Evolutionary conservation across 2,888 invertebrate genomes (phyloP), one percentile per base, ranked within the genome.

Genomic region (Galeopsomyia nigrocyanea): DNA sequence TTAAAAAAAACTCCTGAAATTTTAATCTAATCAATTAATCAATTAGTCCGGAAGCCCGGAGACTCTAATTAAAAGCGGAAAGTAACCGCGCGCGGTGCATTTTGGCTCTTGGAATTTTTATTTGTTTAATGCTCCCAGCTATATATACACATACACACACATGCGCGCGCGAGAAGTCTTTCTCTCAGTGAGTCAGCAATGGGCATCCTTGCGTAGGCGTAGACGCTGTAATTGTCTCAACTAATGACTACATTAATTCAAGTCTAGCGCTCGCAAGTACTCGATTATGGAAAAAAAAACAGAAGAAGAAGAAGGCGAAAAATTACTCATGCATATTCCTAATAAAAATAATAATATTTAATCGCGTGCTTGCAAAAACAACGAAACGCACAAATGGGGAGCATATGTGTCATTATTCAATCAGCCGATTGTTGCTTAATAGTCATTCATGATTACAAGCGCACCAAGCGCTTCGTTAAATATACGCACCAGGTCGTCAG

Each of bases 401-500:
- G 39, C 10, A 39, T 7, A 7, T 39, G 7, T 39, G 39, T 39
- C 39, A 39, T 39, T 39, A 39, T 39, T 39, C 39, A 39, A 39
- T 39, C 39, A 39, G 10, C 13, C 39, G 39, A 39, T 39, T 39
- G 39, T 39, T 13, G 39, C 39, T 26, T 39, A 39, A 39, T 39
- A 13, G 39, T 39, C 39, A 39, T 39, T 39, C 5, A 39, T 13
- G 39, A 39, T 39, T 39, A 39, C 13, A 39, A 10, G 13, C 39
- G 39, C 39, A 7, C 7, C 39, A 39, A 39, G 7, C 31, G n/a
- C 39, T 10, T 39, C 39, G 10, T 39, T 47, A 22, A 26, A 26
- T 26, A 10, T 17, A 46, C 39, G 51, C 51, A 90, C 90, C 86
- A 90, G 80, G 81, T 90, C 90, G 83, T 90, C 90, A 9, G 88